Conservation (phyloP, 37 sponge, comb jelly and placozoan genomes). For the Beroe forskalii region DNA sequence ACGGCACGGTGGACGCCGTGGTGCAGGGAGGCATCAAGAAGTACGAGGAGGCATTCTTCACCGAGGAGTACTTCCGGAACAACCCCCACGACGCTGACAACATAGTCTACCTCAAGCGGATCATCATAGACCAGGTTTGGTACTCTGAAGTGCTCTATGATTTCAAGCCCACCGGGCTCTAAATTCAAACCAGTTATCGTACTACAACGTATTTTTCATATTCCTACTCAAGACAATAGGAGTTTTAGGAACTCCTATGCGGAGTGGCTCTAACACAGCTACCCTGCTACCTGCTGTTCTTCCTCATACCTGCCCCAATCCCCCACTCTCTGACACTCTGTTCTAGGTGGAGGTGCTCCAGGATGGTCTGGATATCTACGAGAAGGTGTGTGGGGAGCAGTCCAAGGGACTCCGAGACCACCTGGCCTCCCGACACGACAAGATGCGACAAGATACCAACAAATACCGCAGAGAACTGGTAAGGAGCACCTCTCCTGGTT, state of each 20-base stretch:
- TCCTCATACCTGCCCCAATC: too few species aligned
- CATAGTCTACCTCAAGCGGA: slow-evolving; percentile 26
- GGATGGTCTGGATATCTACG: slow-evolving; percentile 23
- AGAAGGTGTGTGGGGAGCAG: neutral
- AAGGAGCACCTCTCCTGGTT: too few species aligned
- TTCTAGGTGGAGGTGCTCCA: slow-evolving; percentile 29
- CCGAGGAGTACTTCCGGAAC: neutral
- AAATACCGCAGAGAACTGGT: slow-evolving; percentile 56
- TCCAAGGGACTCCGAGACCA: neutral
- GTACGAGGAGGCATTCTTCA: slow-evolving; percentile 41
- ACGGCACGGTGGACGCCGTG: slow-evolving; percentile 26
- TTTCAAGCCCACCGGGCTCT: too few species aligned
- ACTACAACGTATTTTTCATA: too few species aligned
- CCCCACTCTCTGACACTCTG: too few species aligned
- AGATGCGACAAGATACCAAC: slow-evolving; percentile 55
- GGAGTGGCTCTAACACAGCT: too few species aligned
- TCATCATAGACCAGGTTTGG: slow-evolving; percentile 60
- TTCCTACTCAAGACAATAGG: too few species aligned
- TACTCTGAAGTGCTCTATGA: too few species aligned
- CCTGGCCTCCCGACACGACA: neutral
- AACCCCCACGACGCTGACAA: slow-evolving; percentile 10
- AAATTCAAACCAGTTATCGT: too few species aligned
- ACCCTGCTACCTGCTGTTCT: too few species aligned
- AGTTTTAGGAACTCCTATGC: too few species aligned
- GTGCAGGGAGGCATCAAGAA: slow-evolving; percentile 48